Percentiles rank a stretch among this genome's conserved stretches.
Conservation (phyloP, 1,140 invertebrate genomes). For the Temnothorax longispinosus region DNA sequence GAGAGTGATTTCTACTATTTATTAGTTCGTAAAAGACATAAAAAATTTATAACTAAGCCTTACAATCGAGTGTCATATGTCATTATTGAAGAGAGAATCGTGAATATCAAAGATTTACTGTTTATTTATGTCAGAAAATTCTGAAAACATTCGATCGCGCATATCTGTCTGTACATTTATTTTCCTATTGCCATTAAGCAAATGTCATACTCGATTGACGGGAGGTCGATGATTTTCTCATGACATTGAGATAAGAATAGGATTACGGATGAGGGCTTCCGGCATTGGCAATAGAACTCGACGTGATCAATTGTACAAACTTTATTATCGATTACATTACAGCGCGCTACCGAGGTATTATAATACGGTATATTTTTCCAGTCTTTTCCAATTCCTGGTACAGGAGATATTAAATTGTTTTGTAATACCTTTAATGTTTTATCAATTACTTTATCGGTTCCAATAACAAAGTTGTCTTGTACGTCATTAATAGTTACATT, state of each 20-base stretch:
- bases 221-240: neutral
- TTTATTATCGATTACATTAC: slow-evolving; percentile 23
- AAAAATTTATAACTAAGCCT: neutral
- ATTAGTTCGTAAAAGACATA: too few relatives aligned
- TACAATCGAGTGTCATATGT: neutral
- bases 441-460: neutral
- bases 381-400: neutral
- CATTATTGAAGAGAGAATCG: neutral
- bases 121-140: neutral
- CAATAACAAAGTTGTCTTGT: neutral
- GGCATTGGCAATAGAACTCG: neutral
- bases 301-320: neutral
- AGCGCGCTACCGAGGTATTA: neutral
- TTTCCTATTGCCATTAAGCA: neutral
- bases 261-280: slow-evolving; percentile 15
- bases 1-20: neutral
- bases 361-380: neutral
- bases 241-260: slow-evolving; percentile 28
- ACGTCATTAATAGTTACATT: neutral
- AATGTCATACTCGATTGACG: slow-evolving; percentile 11
- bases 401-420: neutral
- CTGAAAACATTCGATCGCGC: neutral
- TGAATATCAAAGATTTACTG: neutral
- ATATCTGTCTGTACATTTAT: slow-evolving; percentile 15
- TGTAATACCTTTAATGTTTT: neutral